Evolutionary conservation across 2,113 vertebrate genomes (phyloP), one percentile per base, ranked within the genome.

Genomic region (Ptilorrhoa leucosticta): DNA sequence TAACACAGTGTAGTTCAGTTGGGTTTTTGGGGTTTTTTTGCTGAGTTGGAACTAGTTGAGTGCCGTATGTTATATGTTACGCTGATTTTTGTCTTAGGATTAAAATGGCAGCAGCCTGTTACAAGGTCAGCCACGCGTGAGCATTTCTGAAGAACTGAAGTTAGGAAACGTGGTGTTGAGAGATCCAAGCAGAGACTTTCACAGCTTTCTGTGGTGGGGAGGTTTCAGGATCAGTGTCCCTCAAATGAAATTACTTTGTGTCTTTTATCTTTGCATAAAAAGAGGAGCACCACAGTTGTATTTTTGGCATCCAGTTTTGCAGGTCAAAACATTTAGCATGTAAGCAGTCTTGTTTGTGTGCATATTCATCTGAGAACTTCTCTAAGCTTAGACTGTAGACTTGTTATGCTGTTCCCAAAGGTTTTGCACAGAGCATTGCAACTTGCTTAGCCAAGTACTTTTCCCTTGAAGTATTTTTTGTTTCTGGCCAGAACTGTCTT

Each of bases 211-310:
- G 48, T 56, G 33, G 14, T 78, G 50, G 47, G 15, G 11, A 79
- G 44, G 16, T 37, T 28, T 89, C 39, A 57, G 13, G 50, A n/a
- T 83, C 45, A 42, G 31, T 53, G n/a, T 76, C 82, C 81, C 35
- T 75, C 31, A 47, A 50, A 42, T 57, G 2, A 58, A 85, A 88
- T 22, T 27, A 45, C 47, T 83, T 56, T 30, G 13, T 26, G 21
- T 65, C 27, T 90, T 83, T 73, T 88, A 86, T 92, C 58, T 95
- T 3, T 75, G 50, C 44, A 37, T 75, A 58, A 85, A 42, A 90
- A 78, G 51, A 81, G 39, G 86, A 94, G 72, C 51, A 84, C 40
- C 56, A 16, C 72, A 47, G 76, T 84, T 87, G 45, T 78, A 64
- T 69, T 45, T 94, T 80, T 90, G 40, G 42, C 72, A 81, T 81